Evolutionary conservation across 2,888 invertebrate species (phyloP), one percentile per base, ranked within the genome.

Genomic region (Diabrotica balteata): DNA sequence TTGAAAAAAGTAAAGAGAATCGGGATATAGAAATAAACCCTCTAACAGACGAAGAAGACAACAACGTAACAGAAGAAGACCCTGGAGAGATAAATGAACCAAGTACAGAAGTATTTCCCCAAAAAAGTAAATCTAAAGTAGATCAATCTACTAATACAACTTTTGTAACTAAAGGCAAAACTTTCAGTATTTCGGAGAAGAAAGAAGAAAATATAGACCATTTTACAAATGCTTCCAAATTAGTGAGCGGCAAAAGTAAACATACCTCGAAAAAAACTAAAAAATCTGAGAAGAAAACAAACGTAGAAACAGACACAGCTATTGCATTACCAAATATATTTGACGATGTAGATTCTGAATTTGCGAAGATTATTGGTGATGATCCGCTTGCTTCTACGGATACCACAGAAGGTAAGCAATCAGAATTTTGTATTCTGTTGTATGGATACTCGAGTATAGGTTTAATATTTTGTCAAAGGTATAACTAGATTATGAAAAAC

Each of bases 131-230:
- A 22, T 3, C 32, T n/a, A 55, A 17, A 45, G 9, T 44, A 11
- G 44, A 55, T 55, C 45, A 55, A 44, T 55, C 55, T 5, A 45
- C 55, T 17, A 55, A 55, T 55, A 55, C 55, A 11, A 55, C 44
- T 50, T 10, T 50, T 10, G 32, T 10, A 32, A 50, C 8, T 44
- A 59, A 22, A 50, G 50, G 46, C 2, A 42, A 61, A 7, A n/a
- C 44, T 17, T 11, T n/a, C 7, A 45, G 8, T 9, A 51, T 51
- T 8, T 11, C 17, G 11, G n/a, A 59, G 8, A 17, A 32, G 49
- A n/a, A 11, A n/a, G 8, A 42, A 11, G 17, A 17, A 17, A 10
- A 42, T 7, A 43, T 11, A 10, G 11, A 49, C 8, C 17, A 10
- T 8, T 49, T 42, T 32, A 50, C 42, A 10, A 43, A 59, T 17